Base-by-base conservation (phyloP, 2,797 vertebrate species). In the Spinus pinus region DNA sequence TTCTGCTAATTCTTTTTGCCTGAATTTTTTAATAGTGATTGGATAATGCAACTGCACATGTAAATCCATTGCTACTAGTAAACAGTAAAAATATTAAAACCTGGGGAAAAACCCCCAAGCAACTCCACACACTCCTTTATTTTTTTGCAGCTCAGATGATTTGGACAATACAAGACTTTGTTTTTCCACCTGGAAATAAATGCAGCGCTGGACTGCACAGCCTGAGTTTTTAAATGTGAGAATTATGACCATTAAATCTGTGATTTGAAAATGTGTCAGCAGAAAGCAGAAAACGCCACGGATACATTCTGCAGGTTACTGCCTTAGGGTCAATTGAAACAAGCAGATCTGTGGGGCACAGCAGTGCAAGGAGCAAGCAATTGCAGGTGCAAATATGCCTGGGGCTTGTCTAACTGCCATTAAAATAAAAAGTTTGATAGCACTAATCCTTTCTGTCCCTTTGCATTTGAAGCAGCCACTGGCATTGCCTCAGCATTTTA, bases 301-400 rank as follows among this genome's bases (percentile, higher is more conserved):
- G 77, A 58, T 74, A 60, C 17, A 2, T 67, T 65, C 86, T 47
- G 33, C 96, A 93, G 81, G 81, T 91, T 93, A 90, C 94, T 95
- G 97, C 97, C 94, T 94, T 81, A 85, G 95, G 97, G 93, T 83
- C 96, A 95, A 84, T 58, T 94, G 96, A 91, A 97, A 95, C 88
- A 94, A 96, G 96, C 90, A 97, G 93, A 94, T 96, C 94, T 82
- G 1, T 74, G 93, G 95, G 95, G 95, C 92, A 93, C 86, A 56
- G 77, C 64, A 37, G 90, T 80, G 61, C 54, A 89, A 96, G 71
- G 66, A 95, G 69, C 77, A 86, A 96, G 88, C 72, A 90, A 82
- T 88, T 84, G 86, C 95, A 96, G 95, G 89, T 96, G 77, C 81
- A 88, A 49, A 83, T 81, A 65, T 93, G 90, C 94, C 94, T 16